Conservation (phyloP, 2,113 vertebrate species). For the Dissostichus mawsoni region DNA sequence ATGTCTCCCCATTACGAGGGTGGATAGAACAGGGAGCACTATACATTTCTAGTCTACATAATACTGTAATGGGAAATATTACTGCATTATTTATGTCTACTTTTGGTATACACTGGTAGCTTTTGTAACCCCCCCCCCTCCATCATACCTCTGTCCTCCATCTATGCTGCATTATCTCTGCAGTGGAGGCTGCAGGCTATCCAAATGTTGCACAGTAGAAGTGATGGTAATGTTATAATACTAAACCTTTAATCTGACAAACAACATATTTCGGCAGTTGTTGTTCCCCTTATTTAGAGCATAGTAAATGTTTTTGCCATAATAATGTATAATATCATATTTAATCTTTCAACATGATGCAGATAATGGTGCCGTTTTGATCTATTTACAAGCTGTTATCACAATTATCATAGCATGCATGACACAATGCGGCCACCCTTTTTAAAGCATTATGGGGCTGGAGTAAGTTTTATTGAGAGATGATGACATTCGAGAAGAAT, state of each 20-base stretch:
- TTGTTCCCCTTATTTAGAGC: too few species aligned
- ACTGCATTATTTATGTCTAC: constrained; percentile 52
- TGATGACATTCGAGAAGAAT: constrained; percentile 8
- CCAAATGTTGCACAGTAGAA: background rate
- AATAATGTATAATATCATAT: background rate
- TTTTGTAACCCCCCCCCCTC: constrained; percentile 1
- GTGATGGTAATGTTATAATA: background rate
- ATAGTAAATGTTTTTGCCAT: background rate
- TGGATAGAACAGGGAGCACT: constrained; percentile 15
- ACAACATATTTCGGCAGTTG: background rate
- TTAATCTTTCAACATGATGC: background rate
- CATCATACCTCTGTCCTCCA: constrained; percentile 8
- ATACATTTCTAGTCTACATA: constrained; percentile 36
- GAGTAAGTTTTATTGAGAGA: constrained; percentile 2
- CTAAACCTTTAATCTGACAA: constrained; percentile 1
- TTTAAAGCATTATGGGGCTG: background rate
- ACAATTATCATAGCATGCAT: background rate
- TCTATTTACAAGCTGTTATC: background rate
- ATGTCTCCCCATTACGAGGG: constrained; percentile 47
- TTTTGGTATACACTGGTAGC: constrained; percentile 32
- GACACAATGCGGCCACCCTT: background rate
- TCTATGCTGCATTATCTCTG: constrained; percentile 31
- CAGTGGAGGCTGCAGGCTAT: constrained; percentile 14
- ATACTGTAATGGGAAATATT: constrained; percentile 39
- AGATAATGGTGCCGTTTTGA: background rate